Percentiles rank a stretch among this genome's conserved stretches.
Conservation (phyloP, 1,140 invertebrate genomes). For the Drosophila dunni region DNA sequence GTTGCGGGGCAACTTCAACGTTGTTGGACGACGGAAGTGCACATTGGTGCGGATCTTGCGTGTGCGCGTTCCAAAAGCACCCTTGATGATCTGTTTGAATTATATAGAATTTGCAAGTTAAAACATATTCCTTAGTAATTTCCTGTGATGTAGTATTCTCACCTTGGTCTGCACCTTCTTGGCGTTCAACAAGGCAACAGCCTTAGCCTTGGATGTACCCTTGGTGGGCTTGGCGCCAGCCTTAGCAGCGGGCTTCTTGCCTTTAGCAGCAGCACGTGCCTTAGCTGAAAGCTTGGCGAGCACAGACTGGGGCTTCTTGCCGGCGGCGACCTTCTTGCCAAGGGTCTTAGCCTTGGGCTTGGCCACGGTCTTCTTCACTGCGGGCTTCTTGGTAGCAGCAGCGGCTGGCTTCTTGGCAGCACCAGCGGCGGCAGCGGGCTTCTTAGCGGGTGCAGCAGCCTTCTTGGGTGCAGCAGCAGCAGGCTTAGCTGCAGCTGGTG, state of each 20-base stretch:
- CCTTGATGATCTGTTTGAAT: constrained; percentile 93
- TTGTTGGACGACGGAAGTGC: constrained; percentile 97
- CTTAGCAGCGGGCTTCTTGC: constrained; percentile 69
- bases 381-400: constrained; percentile 65
- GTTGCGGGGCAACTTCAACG: constrained; percentile 93
- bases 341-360: constrained; percentile 88
- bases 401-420: constrained; percentile 83
- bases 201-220: constrained; percentile 86
- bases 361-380: constrained; percentile 83
- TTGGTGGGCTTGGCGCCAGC: constrained; percentile 75
- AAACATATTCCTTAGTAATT: too few species aligned
- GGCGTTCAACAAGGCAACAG: constrained; percentile 85
- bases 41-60: constrained; percentile 97
- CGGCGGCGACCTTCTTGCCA: constrained; percentile 86
- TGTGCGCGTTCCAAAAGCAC: constrained; percentile 93
- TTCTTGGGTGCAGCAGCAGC: constrained; percentile 85
- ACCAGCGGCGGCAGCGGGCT: constrained; percentile 82
- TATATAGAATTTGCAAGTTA: too few species aligned
- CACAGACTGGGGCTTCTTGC: constrained; percentile 83
- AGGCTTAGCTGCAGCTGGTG: constrained; percentile 84
- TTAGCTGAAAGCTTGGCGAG: constrained; percentile 84
- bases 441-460: constrained; percentile 84
- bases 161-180: constrained; percentile 93
- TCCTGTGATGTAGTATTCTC: too few species aligned
- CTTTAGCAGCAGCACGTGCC: constrained; percentile 79